Conservation (phyloP, 2,888 invertebrate species). For the Oligia strigilis region DNA sequence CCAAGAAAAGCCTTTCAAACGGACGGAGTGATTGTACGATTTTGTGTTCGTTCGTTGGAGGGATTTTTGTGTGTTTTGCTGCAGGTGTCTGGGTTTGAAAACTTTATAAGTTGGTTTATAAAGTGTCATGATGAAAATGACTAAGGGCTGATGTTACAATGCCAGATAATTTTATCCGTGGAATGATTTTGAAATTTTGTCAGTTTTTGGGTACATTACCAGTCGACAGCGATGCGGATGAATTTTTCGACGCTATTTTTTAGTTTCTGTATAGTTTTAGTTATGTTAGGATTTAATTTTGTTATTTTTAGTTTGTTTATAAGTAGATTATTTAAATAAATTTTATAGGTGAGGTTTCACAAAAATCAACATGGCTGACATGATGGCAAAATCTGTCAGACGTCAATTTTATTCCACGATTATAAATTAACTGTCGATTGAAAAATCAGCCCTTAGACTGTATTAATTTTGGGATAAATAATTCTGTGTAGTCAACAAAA, state of each 20-base stretch:
- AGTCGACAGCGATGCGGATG: too few species aligned
- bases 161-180: neutral
- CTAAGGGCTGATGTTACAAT: neutral
- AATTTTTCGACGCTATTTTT: too few species aligned
- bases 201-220: too few species aligned
- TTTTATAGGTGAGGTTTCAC: too few species aligned
- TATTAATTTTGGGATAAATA: neutral
- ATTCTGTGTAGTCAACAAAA: neutral
- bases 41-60: constrained; percentile 22
- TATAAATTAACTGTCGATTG: too few species aligned
- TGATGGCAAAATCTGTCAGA: neutral
- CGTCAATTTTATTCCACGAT: neutral
- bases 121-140: neutral
- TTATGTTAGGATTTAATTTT: too few species aligned
- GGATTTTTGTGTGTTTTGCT: constrained; percentile 25
- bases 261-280: too few species aligned
- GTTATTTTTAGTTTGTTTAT: too few species aligned
- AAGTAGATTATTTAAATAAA: too few species aligned
- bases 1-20: constrained; percentile 60
- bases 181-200: neutral
- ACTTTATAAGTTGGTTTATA: neutral
- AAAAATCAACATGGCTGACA: too few species aligned
- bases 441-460: neutral
- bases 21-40: constrained; percentile 36
- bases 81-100: neutral